phyloP scores from a whole-genome alignment of 2,113 vertebrate genomes.

The Candoia aspera region DNA sequence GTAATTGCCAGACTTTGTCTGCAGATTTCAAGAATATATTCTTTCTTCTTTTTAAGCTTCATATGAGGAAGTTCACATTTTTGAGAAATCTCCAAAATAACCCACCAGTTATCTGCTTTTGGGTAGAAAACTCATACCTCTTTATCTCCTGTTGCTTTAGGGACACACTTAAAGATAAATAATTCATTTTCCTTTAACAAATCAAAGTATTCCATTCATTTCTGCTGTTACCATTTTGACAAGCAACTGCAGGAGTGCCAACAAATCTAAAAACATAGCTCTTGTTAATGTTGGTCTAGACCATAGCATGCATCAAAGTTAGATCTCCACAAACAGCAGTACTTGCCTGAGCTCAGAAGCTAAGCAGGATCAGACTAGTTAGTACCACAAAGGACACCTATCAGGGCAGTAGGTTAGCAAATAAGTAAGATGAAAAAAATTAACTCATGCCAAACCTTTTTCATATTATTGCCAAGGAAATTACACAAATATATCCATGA shows the following conservation, averaged over 20 bases:
- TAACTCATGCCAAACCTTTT: background rate
- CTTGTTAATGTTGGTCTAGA: background rate
- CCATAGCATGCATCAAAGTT: slow-evolving; percentile 18
- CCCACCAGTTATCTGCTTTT: background rate
- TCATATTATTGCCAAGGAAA: background rate
- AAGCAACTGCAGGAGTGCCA: background rate
- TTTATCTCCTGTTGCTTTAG: background rate
- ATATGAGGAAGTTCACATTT: background rate
- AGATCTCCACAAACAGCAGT: background rate
- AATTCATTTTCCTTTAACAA: background rate
- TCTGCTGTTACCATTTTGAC: background rate
- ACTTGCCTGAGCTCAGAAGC: background rate
- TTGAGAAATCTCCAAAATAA: background rate
- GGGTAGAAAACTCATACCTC: background rate
- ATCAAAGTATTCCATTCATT: background rate
- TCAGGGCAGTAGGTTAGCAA: background rate
- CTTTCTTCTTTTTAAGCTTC: background rate
- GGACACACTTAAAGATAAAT: background rate
- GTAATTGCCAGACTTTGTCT: background rate
- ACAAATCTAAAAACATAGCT: background rate
- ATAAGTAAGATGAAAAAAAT: background rate
- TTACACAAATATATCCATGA: background rate
- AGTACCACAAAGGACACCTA: background rate
- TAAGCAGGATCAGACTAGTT: background rate
- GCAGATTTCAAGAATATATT: background rate